Evolutionary conservation across 2,888 invertebrate species (phyloP), one percentile per base, ranked within the genome.

Genomic region (Gasteruption jaculator): DNA sequence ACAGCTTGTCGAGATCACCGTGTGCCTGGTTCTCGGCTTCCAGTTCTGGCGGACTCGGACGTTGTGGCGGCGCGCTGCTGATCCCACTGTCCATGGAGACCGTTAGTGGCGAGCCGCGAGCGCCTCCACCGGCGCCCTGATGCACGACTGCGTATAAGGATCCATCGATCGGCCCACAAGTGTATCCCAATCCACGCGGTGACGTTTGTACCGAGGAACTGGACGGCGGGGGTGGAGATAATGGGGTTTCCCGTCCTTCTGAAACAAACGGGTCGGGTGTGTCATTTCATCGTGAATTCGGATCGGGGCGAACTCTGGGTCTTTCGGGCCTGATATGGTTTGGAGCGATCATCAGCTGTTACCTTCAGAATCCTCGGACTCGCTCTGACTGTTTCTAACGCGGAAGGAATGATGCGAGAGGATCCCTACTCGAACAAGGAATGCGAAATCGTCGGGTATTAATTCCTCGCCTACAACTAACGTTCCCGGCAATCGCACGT

Each of bases 51-150:
- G 69, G 69, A 46, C 69, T 70, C 21, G 68, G 61, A 60, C 68
- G 56, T 47, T 70, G 70, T 30, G 70, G 69, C 24, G 70, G 68
- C 43, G 69, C 70, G 45, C 87, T 86, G 62, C 88, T 88, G 61
- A 91, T 91, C 60, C 91, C 91, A 59, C 89, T 90, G 78, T 91
- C 91, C 85, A 90, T 87, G 73, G 90, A 91, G 70, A 88, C 85
- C 62, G 86, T 86, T 72, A 87, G 81, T 60, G 85, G 83, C 64
- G 85, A 84, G 58, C 82, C 78, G 39, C 76, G 78, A 54, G 76
- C 76, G 56, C 74, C 77, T 45, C 62, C 65, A 31, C 60, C 60
- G 48, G 59, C 57, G 43, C 60, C 59, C 53, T 62, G 68, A 49
- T 68, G 66, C 19, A 70, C 70, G 44, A 70, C 68, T 41, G 91